These are phyloP conservation scores for Pelodiscus sinensis DNA, from an alignment of 2,113 vertebrate species.

Conservation along the genomic window DNA sequence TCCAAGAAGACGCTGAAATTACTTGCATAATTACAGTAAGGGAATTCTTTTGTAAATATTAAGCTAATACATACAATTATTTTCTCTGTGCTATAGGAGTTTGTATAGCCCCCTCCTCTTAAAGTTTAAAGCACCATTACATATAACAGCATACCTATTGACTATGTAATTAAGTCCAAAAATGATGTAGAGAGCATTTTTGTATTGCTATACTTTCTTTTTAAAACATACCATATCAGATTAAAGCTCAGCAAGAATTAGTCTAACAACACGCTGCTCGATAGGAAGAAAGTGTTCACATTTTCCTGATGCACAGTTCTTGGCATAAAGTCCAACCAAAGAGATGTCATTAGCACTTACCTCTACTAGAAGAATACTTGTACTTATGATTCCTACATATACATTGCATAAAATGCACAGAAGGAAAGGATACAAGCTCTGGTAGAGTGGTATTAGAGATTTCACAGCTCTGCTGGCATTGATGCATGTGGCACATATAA, in stretches of 20 bases:
- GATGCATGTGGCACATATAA: conserved; percentile 96
- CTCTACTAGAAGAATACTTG: background rate
- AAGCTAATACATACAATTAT: background rate
- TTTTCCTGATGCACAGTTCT: background rate
- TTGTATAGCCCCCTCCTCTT: background rate
- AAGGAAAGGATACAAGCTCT: conserved; percentile 99
- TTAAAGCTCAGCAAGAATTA: background rate
- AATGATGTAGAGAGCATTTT: background rate
- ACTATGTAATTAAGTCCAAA: background rate
- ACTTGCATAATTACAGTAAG: background rate
- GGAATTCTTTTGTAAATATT: background rate
- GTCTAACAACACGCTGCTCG: background rate
- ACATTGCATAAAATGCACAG: background rate
- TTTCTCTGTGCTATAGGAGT: background rate
- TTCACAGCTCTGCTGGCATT: conserved; percentile 98
- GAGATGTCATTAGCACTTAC: conserved; percentile 51
- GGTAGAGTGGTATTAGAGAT: conserved; percentile 95
- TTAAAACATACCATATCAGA: background rate
- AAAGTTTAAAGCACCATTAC: background rate
- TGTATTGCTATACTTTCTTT: rapidly evolving
- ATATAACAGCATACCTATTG: background rate
- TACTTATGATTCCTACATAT: background rate
- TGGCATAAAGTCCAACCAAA: background rate
- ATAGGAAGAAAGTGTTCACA: rapidly evolving
- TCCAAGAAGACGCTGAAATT: background rate